Base-by-base conservation (phyloP, 2,797 vertebrate species). In the Emys orbicularis region DNA sequence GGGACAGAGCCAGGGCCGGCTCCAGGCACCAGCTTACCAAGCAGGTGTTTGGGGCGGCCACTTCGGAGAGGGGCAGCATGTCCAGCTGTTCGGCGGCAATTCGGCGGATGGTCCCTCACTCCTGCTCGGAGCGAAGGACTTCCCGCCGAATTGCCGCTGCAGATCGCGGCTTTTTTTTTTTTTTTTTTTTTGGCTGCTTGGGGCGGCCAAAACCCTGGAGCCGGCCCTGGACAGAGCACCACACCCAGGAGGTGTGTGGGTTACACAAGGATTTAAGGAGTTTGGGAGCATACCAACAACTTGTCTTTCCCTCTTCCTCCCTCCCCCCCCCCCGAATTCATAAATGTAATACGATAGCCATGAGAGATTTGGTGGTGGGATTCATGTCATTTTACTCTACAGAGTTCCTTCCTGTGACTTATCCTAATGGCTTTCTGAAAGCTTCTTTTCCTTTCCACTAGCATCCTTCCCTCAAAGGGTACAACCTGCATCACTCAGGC, bases 401-500 rank as follows among this genome's bases (percentile, higher is more conserved):
- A 81, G 23, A 54, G 84, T 68, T 90, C 88, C 74, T 74, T 90
- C 88, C 74, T 74, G 83, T 91, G 92, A 93, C 61, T 97, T 95
- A 91, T 86, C 65, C 91, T 49, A 90, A 91, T 34, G 4, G 52
- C 37, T 90, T 88, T 34, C 56, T 25, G 52, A 54, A 83, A 79
- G 10, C 29, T 19, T 16, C 41, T 81, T 72, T 81, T n/a, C 37
- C 56, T 52, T 49, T 88, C 52, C 27, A 2, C 34, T 10, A 19
- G 23, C 10, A 68, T 0, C 91, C 11, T 68, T 34, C 15, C 19
- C 49, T 59, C 34, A 21, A 68, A 31, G 86, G 44, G 65, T 81
- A 57, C 56, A 95, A 74, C 68, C 88, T 86, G 79, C 90, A 92
- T 79, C 77, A 12, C 27, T 54, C n/a, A 13, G 21, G 54, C 21